phyloP scores from a whole-genome alignment of 2,797 vertebrate genomes.

The Tamandua tetradactyla region DNA sequence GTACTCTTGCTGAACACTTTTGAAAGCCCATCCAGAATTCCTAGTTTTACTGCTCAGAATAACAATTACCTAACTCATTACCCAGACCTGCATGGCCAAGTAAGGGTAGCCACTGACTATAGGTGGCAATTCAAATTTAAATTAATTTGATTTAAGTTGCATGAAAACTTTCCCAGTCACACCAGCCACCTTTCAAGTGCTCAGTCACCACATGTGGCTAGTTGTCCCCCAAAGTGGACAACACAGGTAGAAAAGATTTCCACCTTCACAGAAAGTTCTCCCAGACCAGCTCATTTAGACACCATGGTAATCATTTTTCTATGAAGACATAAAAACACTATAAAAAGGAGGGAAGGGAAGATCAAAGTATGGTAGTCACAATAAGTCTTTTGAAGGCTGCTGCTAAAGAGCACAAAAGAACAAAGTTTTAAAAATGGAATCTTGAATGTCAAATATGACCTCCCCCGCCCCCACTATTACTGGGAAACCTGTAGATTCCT shows the following conservation, averaged over 20 bases:
- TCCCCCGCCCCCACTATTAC: background rate
- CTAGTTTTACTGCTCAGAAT: background rate
- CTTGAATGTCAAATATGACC: background rate
- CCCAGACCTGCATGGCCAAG: background rate
- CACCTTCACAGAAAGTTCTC: background rate
- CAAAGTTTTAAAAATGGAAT: background rate
- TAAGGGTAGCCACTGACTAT: background rate
- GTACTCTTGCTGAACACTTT: background rate
- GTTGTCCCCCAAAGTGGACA: background rate
- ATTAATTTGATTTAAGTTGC: background rate
- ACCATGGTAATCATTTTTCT: slow-evolving; percentile 6
- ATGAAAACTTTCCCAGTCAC: background rate
- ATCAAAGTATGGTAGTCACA: background rate
- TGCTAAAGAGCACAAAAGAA: background rate
- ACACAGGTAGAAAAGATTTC: background rate
- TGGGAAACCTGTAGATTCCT: background rate
- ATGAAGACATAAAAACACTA: background rate
- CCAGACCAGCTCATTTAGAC: background rate
- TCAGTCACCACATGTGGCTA: background rate
- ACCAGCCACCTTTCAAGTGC: background rate
- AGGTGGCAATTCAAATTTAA: background rate
- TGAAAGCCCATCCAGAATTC: slow-evolving; percentile 17
- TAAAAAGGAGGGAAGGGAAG: background rate
- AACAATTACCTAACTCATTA: background rate
- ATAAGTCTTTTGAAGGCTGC: background rate